Percentiles rank a stretch among this genome's conserved stretches.
These are phyloP conservation scores for Diachasmimorpha longicaudata DNA, from an alignment of 1,140 invertebrate species.

Conservation along the genomic window DNA sequence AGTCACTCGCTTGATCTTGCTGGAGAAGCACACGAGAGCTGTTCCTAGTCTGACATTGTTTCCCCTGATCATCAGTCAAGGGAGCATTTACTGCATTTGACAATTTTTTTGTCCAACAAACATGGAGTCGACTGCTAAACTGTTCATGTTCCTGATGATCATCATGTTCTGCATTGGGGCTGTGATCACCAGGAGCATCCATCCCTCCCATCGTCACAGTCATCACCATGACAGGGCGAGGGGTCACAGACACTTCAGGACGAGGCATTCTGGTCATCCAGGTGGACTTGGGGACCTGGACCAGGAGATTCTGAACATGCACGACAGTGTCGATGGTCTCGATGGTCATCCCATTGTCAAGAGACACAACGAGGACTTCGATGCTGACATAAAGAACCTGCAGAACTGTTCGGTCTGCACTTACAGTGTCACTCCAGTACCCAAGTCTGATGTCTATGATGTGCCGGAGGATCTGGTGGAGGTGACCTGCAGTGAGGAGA, in stretches of 20 bases:
- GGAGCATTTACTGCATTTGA: too few relatives aligned
- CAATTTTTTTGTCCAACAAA: too few relatives aligned
- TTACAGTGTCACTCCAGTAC: slow-evolving; percentile 1
- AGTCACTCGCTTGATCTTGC: slow-evolving; percentile 12
- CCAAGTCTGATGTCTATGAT: background rate
- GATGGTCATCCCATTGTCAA: background rate
- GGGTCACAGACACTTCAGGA: background rate
- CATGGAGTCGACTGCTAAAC: too few relatives aligned
- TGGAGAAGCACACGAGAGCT: background rate
- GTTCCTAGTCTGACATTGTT: too few relatives aligned
- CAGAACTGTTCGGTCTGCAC: slow-evolving; percentile 6
- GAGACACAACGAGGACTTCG: background rate
- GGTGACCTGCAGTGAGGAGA: slow-evolving; percentile 8
- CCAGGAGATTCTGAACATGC: background rate
- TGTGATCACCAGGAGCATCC: background rate
- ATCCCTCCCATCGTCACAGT: background rate
- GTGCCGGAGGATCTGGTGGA: slow-evolving; percentile 9
- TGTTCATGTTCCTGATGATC: background rate
- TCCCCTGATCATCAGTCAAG: background rate
- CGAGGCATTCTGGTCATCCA: background rate
- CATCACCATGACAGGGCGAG: background rate
- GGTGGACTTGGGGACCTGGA: background rate
- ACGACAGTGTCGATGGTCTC: background rate
- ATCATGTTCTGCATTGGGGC: background rate
- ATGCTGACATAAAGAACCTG: background rate